Conservation (phyloP, 1,140 invertebrate species). For the Camponotus vicinus region DNA sequence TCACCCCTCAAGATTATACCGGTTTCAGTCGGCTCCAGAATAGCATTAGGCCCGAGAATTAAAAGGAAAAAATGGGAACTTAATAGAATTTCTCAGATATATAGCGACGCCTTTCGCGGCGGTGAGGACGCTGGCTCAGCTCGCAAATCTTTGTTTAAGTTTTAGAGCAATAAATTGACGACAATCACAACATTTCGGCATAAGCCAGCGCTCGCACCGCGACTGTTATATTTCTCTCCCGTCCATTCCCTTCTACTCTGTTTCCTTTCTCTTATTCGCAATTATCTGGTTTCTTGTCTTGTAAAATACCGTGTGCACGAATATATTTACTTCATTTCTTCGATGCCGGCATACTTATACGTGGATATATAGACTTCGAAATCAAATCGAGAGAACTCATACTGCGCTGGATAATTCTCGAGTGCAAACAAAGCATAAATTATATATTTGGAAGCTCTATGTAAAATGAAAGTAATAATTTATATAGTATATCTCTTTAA, state of each 20-base stretch:
- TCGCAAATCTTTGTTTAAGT: slow-evolving; percentile 80
- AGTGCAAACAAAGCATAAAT: not conserved
- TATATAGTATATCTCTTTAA: not conserved
- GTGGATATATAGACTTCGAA: not conserved
- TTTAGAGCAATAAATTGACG: slow-evolving; percentile 84
- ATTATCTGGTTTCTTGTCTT: slow-evolving; percentile 17
- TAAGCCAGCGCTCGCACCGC: slow-evolving; percentile 69
- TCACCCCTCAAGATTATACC: not conserved
- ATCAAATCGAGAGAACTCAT: not conserved
- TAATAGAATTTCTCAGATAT: slow-evolving; percentile 73
- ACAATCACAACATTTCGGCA: slow-evolving; percentile 82
- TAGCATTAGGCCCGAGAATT: slow-evolving; percentile 9
- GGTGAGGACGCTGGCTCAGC: slow-evolving; percentile 75
- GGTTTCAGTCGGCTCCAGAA: slow-evolving; percentile 4
- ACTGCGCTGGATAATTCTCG: not conserved
- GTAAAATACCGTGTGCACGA: slow-evolving; percentile 25
- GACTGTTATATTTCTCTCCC: slow-evolving; percentile 58
- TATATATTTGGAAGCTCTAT: not conserved
- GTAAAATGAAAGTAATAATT: slow-evolving; percentile 7
- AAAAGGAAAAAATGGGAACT: not conserved
- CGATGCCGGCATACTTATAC: not conserved
- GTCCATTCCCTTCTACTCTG: slow-evolving; percentile 42
- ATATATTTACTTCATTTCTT: not conserved
- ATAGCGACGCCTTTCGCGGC: slow-evolving; percentile 84
- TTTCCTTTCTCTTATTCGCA: slow-evolving; percentile 56